A percentile compares a stretch with the other conserved stretches of the same genome.
phyloP scores from a whole-genome alignment of 2,888 invertebrate species.

The Cephus pulcher region DNA sequence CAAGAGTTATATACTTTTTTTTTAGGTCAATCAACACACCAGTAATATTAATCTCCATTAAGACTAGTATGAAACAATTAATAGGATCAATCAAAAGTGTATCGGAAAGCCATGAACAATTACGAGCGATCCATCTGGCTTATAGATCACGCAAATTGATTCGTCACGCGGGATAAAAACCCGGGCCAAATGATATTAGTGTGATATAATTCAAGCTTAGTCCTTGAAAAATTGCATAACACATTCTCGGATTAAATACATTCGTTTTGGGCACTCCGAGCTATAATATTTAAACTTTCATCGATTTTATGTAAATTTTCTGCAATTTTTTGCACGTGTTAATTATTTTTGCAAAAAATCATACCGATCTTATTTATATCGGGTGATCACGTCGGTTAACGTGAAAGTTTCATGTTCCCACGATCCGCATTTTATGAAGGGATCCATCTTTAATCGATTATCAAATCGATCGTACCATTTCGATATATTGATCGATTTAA shows the following conservation, averaged over 20 bases:
- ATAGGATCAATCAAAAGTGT: conserved; percentile 3
- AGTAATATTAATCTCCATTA: not conserved
- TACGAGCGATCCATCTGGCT: not conserved
- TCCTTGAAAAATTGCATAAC: not conserved
- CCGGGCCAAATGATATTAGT: not conserved
- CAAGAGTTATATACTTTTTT: not conserved
- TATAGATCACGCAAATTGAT: not conserved
- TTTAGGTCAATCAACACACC: not conserved
- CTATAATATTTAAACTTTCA: not conserved
- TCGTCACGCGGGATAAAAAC: not conserved
- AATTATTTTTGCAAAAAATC: not conserved
- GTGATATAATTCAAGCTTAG: not conserved
- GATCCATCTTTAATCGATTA: not conserved
- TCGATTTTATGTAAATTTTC: not conserved
- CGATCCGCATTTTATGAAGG: not conserved
- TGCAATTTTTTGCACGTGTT: not conserved
- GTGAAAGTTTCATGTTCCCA: not conserved
- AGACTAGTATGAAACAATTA: not conserved
- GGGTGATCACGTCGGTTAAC: not conserved
- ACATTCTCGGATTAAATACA: not conserved
- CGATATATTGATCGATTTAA: not conserved
- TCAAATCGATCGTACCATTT: not conserved
- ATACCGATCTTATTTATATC: not conserved
- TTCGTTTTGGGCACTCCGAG: not conserved
- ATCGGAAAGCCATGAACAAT: not conserved